Evolutionary conservation across 2,797 vertebrate species (phyloP), one percentile per base, ranked within the genome.

Genomic region (Amblyraja radiata): DNA sequence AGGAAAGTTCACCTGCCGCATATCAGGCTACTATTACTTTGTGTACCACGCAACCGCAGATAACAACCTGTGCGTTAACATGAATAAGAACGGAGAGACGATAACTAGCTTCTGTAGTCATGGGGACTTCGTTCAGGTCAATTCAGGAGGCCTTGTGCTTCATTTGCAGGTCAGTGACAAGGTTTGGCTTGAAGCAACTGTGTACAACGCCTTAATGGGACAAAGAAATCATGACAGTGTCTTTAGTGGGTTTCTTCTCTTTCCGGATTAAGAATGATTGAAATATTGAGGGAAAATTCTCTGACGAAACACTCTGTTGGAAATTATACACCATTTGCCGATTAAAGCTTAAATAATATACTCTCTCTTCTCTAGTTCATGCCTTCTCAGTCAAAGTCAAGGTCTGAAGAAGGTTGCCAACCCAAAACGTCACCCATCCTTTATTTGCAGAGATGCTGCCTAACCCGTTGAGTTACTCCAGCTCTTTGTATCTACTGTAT

Each of bases 191-290:
- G 94, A 0, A 0, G 96, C 96, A 71, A 97, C 96, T 0, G 95
- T 96, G 39, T 96, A 97, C 95, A 97, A 97, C 0, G 96, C 96
- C 94, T 96, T 98, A 96, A 96, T 97, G 93, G 96, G 96, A 61
- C 95, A 93, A 0, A 80, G 84, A 0, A 94, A 93, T 76, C 96
- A 96, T 0, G 95, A 98, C 94, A 98, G 97, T 0, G 71, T 97
- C 94, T 98, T 98, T 95, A 98, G 97, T 0, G 97, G 97, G 11
- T 98, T 98, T 94, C 95, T 98, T 94, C 95, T 98, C 68, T 97
- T 97, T 84, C 96, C 96, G 0, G 96, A 97, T 88, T 98, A 97
- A 95, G n/a, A 32, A 46, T 46, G 5, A 21, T 68, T 21, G 14
- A 65, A 88, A 32, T 21, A 54, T 11, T 79, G 25, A 79, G 58